Percentiles rank a stretch among this genome's conserved stretches.
These are phyloP conservation scores for Saguinus midas DNA, from an alignment of 2,113 vertebrate species.

Conservation along the genomic window DNA sequence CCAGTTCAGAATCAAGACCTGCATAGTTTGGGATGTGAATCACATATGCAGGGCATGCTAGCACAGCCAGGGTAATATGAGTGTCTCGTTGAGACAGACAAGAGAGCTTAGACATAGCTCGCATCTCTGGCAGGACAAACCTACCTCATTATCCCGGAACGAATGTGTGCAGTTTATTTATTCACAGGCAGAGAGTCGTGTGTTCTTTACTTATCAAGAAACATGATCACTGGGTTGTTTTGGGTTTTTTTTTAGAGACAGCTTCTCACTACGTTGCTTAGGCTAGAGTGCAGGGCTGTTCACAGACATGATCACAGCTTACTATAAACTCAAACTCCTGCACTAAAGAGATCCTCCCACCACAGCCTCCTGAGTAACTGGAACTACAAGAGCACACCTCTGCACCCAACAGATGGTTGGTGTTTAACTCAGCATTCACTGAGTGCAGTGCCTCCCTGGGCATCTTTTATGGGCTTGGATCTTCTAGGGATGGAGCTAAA, in stretches of 20 bases:
- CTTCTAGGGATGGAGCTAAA: neutral
- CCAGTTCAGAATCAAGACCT: neutral
- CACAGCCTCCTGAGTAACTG: neutral
- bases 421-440: neutral
- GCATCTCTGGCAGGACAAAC: neutral
- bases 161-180: neutral
- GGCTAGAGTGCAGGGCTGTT: neutral
- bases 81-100: neutral
- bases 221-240: neutral
- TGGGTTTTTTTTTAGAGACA: neutral
- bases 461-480: neutral
- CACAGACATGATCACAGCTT: no score
- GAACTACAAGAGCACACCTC: neutral
- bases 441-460: neutral
- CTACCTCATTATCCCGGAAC: neutral
- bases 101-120: neutral
- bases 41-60: accelerated
- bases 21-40: neutral
- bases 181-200: neutral
- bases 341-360: neutral
- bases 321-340: neutral
- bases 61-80: neutral
- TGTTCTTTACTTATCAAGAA: neutral
- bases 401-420: neutral
- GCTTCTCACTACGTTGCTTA: neutral